Conservation (phyloP, 2,797 vertebrate genomes). For the Arctocebus calabarensis region DNA sequence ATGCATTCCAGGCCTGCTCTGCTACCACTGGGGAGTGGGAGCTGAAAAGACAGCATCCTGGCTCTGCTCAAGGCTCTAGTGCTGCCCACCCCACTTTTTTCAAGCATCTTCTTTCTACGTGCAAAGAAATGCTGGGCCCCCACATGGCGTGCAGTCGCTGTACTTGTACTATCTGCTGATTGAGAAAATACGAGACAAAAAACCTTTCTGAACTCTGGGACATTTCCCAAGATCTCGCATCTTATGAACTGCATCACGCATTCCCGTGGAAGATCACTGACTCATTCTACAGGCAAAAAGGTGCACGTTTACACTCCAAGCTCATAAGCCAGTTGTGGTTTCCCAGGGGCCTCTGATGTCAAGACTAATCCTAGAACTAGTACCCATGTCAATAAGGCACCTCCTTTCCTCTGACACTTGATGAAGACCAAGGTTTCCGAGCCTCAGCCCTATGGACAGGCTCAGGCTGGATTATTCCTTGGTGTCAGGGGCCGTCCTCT, state of each 20-base stretch:
- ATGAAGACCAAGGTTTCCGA: background rate
- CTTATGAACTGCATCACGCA: background rate
- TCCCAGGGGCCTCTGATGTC: background rate
- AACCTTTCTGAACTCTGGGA: background rate
- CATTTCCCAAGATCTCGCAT: background rate
- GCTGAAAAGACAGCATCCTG: background rate
- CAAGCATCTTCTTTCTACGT: conserved; percentile 3
- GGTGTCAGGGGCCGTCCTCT: no score
- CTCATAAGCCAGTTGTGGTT: background rate
- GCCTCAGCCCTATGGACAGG: background rate
- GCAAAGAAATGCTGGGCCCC: background rate
- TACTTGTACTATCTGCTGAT: background rate
- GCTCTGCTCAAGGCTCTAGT: background rate
- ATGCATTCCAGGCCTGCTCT: background rate
- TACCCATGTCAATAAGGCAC: background rate
- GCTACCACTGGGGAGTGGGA: background rate
- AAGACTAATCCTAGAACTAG: background rate
- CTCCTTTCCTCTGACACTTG: background rate
- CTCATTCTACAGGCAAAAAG: background rate
- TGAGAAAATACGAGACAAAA: background rate
- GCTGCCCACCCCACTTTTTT: background rate
- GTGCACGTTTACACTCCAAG: background rate
- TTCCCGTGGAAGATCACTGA: background rate
- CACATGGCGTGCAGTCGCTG: accelerated
- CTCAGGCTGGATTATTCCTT: background rate